Evolutionary conservation across 2,797 vertebrate species (phyloP), one percentile per base, ranked within the genome.

Genomic region (Bradypus variegatus): DNA sequence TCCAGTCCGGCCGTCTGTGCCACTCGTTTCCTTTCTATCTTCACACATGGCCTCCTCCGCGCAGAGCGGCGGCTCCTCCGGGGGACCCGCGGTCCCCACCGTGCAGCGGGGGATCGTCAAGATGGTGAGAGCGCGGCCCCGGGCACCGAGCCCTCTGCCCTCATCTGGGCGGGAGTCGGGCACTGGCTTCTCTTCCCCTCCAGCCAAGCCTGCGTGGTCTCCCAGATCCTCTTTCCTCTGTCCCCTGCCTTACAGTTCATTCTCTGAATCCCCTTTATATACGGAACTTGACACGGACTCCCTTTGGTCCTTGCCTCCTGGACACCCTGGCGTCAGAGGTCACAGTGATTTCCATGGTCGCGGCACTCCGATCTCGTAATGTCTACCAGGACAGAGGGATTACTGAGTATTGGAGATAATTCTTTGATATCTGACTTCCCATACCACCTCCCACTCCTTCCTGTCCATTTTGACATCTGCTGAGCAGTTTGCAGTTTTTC

Each of bases 101-200:
- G 97, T 98, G 95, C 98, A 99, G 95, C 98, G 98, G 97, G 98
- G 98, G 93, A 98, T 98, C 95, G 98, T 98, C 94, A 99, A 99
- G 96, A 98, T 98, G 98, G 98, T 98, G 98, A 96, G 98, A 94
- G 75, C 90, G 69, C 94, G 95, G 94, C 77, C 95, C 86, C 8
- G 88, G 86, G 93, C 90, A 67, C 84, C 80, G 81, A 78, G 72
- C 82, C 72, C 82, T 64, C 93, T 65, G 45, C 82, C 73, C 4
- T 75, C 87, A 27, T 81, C 67, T 53, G 77, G 62, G 87, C 82
- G 31, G 70, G 89, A 92, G 82, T 91, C 94, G 82, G 83, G 45
- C 50, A 21, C 78, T 58, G 94, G 84, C 76, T 94, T 25, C 81
- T 93, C 65, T 93, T 90, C 45, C 60, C 31, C 55, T 93, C 73